Base-by-base conservation (phyloP, 2,888 invertebrate genomes). In the Metopia argyrocephala region DNA sequence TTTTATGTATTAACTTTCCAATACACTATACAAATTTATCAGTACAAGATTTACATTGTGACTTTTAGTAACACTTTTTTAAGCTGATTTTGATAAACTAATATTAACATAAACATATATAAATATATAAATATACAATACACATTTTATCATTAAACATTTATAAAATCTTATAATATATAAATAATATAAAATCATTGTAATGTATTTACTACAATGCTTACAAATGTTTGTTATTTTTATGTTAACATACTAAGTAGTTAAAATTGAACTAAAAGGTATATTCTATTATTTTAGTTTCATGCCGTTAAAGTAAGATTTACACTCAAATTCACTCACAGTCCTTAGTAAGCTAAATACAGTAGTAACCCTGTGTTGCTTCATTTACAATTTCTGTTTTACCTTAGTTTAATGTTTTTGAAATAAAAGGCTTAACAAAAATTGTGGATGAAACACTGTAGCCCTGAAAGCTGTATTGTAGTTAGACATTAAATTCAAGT, bases 41-140 rank as follows among this genome's bases (percentile, higher is more conserved):
- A 62, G 59, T 75, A 57, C 62, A 70, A 65, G 54, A 69, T 69
- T 71, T 74, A 69, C 57, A 70, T 66, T 70, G 52, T 66, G 76
- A 68, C 57, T 52, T 71, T 59, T 68, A 50, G 52, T 71, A 50
- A 5, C 18, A 48, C 45, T 64, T 62, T 64, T 18, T 38, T 56
- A 7, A 38, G 56, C 31, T 12, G 5, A 7, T 48, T 25, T 71
- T 27, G 1, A 31, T 74, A 45, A 1, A 62, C 61, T 31, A 38
- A n/a, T n/a, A 38, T 31, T 31, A 38, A 69, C 69, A 38, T 38
- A 20, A 48, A 28, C 62, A 69, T 45, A 52, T 27, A 38, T 48
- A 15, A 54, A 59, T 69, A 68, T 50, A 59, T 27, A 61, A 61
- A 54, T 52, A 62, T 27, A 59, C 7, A 6, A 21, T 28, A 57